Conservation (phyloP, 2,888 invertebrate species). For the Sarcophaga caerulescens region DNA sequence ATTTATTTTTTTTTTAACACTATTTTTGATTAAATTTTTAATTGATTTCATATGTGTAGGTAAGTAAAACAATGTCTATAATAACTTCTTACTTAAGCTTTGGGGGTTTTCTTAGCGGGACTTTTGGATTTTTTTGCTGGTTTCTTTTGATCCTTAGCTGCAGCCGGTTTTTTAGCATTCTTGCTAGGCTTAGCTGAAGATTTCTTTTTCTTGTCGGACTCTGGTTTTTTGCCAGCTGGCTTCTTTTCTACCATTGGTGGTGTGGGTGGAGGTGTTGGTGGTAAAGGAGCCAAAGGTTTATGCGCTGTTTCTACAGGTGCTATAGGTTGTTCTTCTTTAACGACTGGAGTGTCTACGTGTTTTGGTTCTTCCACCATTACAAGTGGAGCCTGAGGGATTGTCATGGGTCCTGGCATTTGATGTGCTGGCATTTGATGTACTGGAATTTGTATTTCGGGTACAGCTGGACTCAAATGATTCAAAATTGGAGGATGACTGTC, state of each 20-base stretch:
- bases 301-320: not conserved
- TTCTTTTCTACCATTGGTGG: slow-evolving; percentile 66
- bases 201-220: slow-evolving; percentile 56
- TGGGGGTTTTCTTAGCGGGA: slow-evolving; percentile 52
- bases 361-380: not conserved
- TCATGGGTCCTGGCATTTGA: not conserved
- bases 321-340: slow-evolving; percentile 23
- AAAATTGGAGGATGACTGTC: slow-evolving; percentile 42
- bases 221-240: slow-evolving; percentile 27
- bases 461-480: not conserved
- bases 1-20: slow-evolving; percentile 33
- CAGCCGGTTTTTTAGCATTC: slow-evolving; percentile 53
- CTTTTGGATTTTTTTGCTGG: slow-evolving; percentile 43
- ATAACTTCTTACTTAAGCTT: slow-evolving; percentile 23
- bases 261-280: slow-evolving; percentile 72
- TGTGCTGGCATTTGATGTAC: not conserved
- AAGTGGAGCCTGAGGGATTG: slow-evolving; percentile 3
- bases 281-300: slow-evolving; percentile 67
- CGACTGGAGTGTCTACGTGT: not conserved
- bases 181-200: slow-evolving; percentile 35
- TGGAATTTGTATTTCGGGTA: not conserved
- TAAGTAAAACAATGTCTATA: not conserved
- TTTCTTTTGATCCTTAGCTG: slow-evolving; percentile 69
- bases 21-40: not conserved
- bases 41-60: slow-evolving; percentile 2